Evolutionary conservation across 2,113 vertebrate genomes (phyloP).

Genomic region (Rhegmatorhina hoffmannsi): DNA sequence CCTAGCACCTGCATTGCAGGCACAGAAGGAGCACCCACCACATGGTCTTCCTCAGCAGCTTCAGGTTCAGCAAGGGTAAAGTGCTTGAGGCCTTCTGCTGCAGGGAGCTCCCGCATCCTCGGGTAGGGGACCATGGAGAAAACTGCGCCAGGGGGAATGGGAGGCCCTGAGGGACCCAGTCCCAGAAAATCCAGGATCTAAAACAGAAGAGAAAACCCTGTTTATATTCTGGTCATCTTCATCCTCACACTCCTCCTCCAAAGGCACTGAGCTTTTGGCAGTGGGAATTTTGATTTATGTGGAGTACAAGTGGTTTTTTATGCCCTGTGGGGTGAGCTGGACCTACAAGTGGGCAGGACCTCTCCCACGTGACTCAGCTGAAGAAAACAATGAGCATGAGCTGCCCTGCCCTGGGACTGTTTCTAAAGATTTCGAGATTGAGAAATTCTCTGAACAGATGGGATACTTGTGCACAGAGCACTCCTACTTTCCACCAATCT

Average conservation of each 20-base stretch:
- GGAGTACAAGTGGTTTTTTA: not conserved
- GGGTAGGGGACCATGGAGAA: slow-evolving; percentile 85
- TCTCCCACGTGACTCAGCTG: not conserved
- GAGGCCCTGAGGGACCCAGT: slow-evolving; percentile 77
- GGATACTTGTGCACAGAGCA: not conserved
- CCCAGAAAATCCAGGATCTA: slow-evolving; percentile 85
- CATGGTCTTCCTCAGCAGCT: slow-evolving; percentile 9
- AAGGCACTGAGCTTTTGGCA: not conserved
- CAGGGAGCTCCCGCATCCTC: slow-evolving; percentile 19
- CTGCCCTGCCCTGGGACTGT: not conserved
- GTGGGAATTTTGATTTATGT: not conserved
- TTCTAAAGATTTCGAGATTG: not conserved
- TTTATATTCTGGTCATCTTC: not conserved
- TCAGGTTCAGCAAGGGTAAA: slow-evolving; percentile 77
- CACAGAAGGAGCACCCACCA: not conserved
- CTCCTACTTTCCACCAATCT: not conserved
- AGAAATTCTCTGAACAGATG: not conserved
- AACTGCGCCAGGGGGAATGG: slow-evolving; percentile 72
- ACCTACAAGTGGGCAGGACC: not conserved
- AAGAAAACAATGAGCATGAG: not conserved
- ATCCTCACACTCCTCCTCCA: not conserved
- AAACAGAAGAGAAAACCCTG: not conserved
- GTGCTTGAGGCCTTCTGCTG: slow-evolving; percentile 31
- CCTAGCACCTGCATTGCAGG: slow-evolving; percentile 65
- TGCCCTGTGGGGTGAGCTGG: not conserved